Evolutionary conservation across 2,113 vertebrate species (phyloP), one percentile per base, ranked within the genome.

Genomic region (Atlantisia rogersi): DNA sequence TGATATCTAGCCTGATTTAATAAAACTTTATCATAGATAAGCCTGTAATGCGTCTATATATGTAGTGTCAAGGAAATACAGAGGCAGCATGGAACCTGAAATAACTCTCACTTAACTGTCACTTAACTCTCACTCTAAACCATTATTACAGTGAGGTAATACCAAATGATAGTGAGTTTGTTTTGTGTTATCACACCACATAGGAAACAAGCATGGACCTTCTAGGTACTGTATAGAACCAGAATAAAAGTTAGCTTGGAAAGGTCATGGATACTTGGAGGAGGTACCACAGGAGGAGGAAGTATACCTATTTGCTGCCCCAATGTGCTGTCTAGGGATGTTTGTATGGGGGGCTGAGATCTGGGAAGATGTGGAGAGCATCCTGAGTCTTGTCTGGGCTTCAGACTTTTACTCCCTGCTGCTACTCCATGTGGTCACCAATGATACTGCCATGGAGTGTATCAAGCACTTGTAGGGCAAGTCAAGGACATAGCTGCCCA

Each of bases 381-480:
- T 28, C 7, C 53, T 11, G n/a, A 79, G 26, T 55, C 60, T 50
- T 68, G 26, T 62, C 53, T 48, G 53, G 17, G 25, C 83, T 31
- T 76, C 2, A 13, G 29, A 53, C 24, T 75, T n/a, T 22, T 37
- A 52, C 7, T 59, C 44, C 17, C 6, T 32, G 42, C 52, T 70
- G 40, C 68, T 63, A 18, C 52, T 44, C 37, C 32, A 12, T 3
- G 1, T 9, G 26, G 18, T 28, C 18, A 44, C 26, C 22, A 29
- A 5, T 0, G 4, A n/a, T 39, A 20, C 46, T 60, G 35, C 26
- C 24, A 73, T 28, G 15, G 53, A 60, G 21, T 1, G 0, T 67
- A 9, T 50, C 31, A 26, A 50, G 12, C 12, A 4, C 40, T 40
- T n/a, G 31, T 35, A 39, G 62, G 68, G 37, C 0, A 2, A 64